These are phyloP conservation scores for Idaea dimidiata DNA, from an alignment of 2,888 invertebrate species.

Conservation along the genomic window DNA sequence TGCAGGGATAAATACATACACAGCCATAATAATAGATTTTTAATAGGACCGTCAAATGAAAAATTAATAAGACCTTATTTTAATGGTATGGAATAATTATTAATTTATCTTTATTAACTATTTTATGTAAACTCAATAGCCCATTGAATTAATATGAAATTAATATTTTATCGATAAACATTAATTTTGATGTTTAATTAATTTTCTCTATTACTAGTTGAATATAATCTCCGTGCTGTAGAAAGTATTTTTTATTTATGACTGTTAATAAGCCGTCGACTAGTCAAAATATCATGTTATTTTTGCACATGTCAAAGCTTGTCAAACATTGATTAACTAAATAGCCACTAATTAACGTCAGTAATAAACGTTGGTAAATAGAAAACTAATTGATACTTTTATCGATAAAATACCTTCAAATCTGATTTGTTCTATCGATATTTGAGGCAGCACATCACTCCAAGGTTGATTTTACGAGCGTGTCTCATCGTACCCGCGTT, in stretches of 20 bases:
- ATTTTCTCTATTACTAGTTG: no score
- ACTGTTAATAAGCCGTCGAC: no score
- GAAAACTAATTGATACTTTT: constrained; percentile 4
- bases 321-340: no score
- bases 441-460: constrained; percentile 46
- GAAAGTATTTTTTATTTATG: background rate
- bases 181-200: no score
- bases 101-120: background rate
- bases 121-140: background rate
- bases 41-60: background rate
- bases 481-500: constrained; percentile 60
- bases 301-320: no score
- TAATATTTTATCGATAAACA: no score
- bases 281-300: no score
- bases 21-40: background rate
- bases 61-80: background rate
- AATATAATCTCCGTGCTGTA: background rate
- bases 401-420: constrained; percentile 20
- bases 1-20: background rate
- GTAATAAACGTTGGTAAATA: background rate
- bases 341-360: no score
- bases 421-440: constrained; percentile 35
- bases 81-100: background rate
- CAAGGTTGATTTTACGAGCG: constrained; percentile 65
- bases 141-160: no score